Base-by-base conservation (phyloP, 2,888 invertebrate genomes). In the Amphipyra tragopoginis region DNA sequence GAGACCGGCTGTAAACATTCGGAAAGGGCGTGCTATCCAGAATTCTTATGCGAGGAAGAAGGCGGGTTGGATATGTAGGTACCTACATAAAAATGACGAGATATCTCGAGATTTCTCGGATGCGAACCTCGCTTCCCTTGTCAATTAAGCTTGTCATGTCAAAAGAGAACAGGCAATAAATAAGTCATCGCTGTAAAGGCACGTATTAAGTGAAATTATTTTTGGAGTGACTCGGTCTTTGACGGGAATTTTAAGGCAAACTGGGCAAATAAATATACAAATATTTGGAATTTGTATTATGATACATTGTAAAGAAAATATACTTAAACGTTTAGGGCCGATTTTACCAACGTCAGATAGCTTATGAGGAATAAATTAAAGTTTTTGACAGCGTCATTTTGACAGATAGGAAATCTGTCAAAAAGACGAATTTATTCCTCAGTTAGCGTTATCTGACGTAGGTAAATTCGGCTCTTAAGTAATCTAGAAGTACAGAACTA, bases 91-190 rank as follows among this genome's bases (percentile, higher is more conserved):
- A 59, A 65, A 52, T 42, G n/a, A 42, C 34, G 44, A 45, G 39
- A 36, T 61, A 50, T 44, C n/a, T 53, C 14, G 29, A 65, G 70
- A 64, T 65, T 55, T 53, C 21, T 54, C 52, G 42, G 52, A 44
- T 49, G 63, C 39, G 56, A 51, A 56, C 29, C 49, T 43, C 50
- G 45, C 53, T 70, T 64, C 67, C 67, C 70, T 64, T 75, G 77
- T 78, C 81, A 80, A 83, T 81, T 79, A 82, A 61, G 74, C 48
- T 56, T 75, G 79, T 73, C 78, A 63, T 55, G 49, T 62, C 50
- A 56, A 67, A 72, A 65, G 39, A 58, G 72, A 60, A 53, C 50
- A 50, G 9, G 38, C 47, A 70, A 71, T 77, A 71, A 75, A 73
- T 67, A 77, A 75, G 63, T 77, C 67, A 57, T 60, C 36, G 49